These are phyloP conservation scores for Callimorpha dominula DNA, from an alignment of 2,888 invertebrate genomes.

Conservation along the genomic window DNA sequence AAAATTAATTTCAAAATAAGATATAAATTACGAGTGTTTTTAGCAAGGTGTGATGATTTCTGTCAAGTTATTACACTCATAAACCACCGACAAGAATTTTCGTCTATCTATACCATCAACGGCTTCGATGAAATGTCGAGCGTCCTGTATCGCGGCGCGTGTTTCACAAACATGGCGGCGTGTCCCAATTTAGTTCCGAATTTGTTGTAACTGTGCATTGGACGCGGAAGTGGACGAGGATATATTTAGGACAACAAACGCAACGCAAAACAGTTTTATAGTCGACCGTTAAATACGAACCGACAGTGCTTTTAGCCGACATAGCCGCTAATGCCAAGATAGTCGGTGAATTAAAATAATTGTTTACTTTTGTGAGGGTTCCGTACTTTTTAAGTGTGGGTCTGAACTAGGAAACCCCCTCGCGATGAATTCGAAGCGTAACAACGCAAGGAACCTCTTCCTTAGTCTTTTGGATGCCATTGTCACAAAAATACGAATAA, in stretches of 20 bases:
- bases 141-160: neutral
- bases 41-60: no score
- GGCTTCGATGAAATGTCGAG: no score
- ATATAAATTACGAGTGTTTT: no score
- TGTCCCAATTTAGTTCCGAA: constrained; percentile 1
- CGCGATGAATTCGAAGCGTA: neutral
- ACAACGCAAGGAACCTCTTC: neutral
- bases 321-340: neutral
- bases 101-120: no score
- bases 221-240: constrained; percentile 2
- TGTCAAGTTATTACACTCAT: no score
- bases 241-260: neutral
- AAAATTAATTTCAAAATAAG: no score
- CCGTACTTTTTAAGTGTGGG: neutral
- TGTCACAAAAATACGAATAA: no score
- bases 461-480: no score
- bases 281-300: neutral
- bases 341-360: neutral
- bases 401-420: neutral
- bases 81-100: no score
- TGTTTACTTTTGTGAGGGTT: neutral
- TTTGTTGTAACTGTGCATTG: neutral
- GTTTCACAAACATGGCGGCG: neutral
- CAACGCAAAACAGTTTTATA: constrained; percentile 2
- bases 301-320: neutral